Evolutionary conservation across 2,113 vertebrate genomes (phyloP).

Genomic region (Cebidichthys violaceus): DNA sequence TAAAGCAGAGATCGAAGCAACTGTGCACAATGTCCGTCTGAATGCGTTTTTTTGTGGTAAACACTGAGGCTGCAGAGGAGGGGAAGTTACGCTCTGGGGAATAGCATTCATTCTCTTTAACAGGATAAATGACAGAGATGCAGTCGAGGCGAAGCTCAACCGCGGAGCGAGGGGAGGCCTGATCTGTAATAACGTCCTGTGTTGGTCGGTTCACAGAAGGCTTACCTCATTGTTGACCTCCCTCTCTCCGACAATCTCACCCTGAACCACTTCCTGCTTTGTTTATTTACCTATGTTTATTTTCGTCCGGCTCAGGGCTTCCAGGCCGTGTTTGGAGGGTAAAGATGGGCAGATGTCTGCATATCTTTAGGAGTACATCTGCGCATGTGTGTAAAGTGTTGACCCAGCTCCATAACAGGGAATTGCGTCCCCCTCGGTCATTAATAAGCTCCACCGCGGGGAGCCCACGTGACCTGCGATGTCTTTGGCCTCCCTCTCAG

Average conservation of each 20-base stretch:
- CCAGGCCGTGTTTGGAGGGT: slow-evolving; percentile 32
- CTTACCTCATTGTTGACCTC: slow-evolving; percentile 70
- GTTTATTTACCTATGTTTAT: slow-evolving; percentile 70
- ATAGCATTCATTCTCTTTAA: slow-evolving; percentile 25
- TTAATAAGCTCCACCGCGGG: slow-evolving; percentile 60
- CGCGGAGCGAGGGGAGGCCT: slow-evolving; percentile 20
- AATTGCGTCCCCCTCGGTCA: slow-evolving; percentile 51
- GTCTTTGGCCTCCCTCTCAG: slow-evolving; percentile 60
- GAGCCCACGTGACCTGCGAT: slow-evolving; percentile 57
- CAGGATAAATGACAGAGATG: slow-evolving; percentile 29
- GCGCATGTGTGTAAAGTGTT: slow-evolving; percentile 34
- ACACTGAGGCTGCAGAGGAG: slow-evolving; percentile 31
- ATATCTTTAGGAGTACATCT: slow-evolving; percentile 11
- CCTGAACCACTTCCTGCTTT: slow-evolving; percentile 40
- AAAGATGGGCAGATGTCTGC: slow-evolving; percentile 38
- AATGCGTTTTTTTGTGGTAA: slow-evolving; percentile 40
- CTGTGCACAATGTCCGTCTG: slow-evolving; percentile 11
- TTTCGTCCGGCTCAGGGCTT: slow-evolving; percentile 50
- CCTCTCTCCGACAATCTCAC: slow-evolving; percentile 32
- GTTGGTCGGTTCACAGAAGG: slow-evolving; percentile 35
- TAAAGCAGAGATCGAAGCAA: neutral
- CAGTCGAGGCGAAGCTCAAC: slow-evolving; percentile 2
- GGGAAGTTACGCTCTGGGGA: neutral
- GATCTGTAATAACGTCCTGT: slow-evolving; percentile 52
- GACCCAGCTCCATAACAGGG: slow-evolving; percentile 67